phyloP scores from a whole-genome alignment of 1,140 invertebrate species.

The Monochamus saltuarius region DNA sequence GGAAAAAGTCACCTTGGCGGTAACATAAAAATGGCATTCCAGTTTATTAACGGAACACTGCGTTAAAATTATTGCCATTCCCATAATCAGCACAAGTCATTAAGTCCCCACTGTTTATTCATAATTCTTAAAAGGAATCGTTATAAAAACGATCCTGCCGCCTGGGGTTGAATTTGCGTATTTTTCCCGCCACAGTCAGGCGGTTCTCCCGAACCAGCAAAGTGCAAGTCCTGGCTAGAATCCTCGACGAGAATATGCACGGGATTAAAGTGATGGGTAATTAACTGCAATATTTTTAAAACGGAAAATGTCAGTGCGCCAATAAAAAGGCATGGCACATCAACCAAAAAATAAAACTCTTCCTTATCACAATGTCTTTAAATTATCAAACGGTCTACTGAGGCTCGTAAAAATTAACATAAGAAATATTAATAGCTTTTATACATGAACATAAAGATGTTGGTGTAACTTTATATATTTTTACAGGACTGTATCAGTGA shows the following conservation, averaged over 20 bases:
- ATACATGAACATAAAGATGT: not conserved
- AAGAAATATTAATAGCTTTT: conserved; percentile 1
- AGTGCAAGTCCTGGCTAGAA: conserved; percentile 23
- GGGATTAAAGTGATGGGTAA: conserved; percentile 50
- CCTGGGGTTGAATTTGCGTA: conserved; percentile 28
- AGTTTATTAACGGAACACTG: conserved; percentile 49
- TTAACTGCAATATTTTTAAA: conserved; percentile 50
- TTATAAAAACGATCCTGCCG: conserved; percentile 36
- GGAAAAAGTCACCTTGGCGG: conserved; percentile 21
- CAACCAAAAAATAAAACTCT: conserved; percentile 38
- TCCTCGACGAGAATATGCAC: conserved; percentile 13
- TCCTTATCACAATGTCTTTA: conserved; percentile 32
- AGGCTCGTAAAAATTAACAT: conserved; percentile 33
- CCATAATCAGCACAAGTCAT: conserved; percentile 52
- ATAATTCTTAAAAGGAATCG: conserved; percentile 42
- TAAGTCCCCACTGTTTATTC: conserved; percentile 51
- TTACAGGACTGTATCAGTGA: too few relatives aligned
- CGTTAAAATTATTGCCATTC: conserved; percentile 49
- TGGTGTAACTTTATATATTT: too few relatives aligned
- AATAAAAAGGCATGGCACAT: conserved; percentile 58
- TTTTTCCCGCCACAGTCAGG: conserved; percentile 20
- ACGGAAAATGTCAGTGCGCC: conserved; percentile 55
- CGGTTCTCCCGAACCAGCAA: conserved; percentile 19
- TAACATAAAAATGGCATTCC: conserved; percentile 30
- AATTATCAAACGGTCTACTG: conserved; percentile 32